These are phyloP conservation scores for Homarus americanus DNA, from an alignment of 1,140 invertebrate genomes.

Conservation along the genomic window DNA sequence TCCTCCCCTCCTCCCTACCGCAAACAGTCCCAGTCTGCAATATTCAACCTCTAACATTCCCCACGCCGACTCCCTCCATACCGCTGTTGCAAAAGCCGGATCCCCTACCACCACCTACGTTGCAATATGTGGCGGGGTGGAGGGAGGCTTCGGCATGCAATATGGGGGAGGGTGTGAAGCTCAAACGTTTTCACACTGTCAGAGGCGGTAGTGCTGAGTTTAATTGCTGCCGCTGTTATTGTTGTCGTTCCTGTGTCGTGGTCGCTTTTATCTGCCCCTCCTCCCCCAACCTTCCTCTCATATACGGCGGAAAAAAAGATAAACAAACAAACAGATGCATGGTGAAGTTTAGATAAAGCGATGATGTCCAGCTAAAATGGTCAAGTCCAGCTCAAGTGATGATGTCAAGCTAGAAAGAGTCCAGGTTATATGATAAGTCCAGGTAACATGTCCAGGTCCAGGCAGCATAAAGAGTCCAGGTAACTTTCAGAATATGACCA, in stretches of 20 bases:
- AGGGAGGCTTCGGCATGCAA: constrained; percentile 6
- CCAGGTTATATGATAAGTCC: too few species aligned
- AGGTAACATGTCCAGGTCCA: too few species aligned
- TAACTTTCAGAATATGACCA: too few species aligned
- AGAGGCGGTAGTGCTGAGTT: background rate
- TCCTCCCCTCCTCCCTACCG: background rate
- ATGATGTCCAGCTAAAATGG: too few species aligned
- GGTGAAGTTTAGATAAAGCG: too few species aligned
- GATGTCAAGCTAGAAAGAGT: too few species aligned
- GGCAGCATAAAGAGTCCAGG: too few species aligned
- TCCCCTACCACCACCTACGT: background rate
- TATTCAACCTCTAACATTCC: background rate
- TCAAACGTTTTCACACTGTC: background rate
- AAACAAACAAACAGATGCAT: too few species aligned
- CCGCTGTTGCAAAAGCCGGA: background rate
- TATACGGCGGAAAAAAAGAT: too few species aligned
- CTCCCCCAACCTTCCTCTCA: too few species aligned
- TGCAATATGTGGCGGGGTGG: background rate
- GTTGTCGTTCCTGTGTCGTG: background rate
- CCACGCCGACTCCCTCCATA: too few species aligned
- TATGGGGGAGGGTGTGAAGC: constrained; percentile 13
- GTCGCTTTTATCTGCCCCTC: background rate
- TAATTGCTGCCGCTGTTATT: constrained; percentile 34
- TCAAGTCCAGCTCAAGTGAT: too few species aligned
- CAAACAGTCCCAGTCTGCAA: background rate